phyloP scores from a whole-genome alignment of 2,113 vertebrate species.

The Procavia capensis region DNA sequence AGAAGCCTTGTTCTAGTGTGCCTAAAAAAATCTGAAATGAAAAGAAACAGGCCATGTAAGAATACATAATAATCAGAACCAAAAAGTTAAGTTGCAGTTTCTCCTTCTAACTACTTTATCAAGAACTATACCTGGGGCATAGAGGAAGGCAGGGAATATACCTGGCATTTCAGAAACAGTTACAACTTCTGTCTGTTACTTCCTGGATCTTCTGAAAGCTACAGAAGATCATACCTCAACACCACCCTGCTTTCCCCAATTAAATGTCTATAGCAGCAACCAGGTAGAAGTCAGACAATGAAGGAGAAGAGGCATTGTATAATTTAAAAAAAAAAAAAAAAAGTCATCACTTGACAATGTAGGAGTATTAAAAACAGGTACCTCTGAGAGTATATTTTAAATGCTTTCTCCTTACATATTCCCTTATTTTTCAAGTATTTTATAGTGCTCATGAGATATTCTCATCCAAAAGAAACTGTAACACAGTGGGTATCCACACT shows the following conservation, averaged over 20 bases:
- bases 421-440: constrained; percentile 23
- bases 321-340: no score
- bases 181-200: not conserved
- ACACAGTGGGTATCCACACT: not conserved
- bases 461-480: not conserved
- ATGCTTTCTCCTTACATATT: not conserved
- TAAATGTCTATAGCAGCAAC: not conserved
- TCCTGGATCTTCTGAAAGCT: constrained; percentile 6
- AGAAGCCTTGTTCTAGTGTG: not conserved
- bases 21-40: not conserved
- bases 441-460: not conserved
- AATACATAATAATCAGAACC: not conserved
- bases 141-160: not conserved
- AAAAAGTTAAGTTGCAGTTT: not conserved
- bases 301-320: not conserved
- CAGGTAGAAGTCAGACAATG: not conserved
- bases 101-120: not conserved
- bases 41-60: not conserved
- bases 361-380: not conserved
- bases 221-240: not conserved
- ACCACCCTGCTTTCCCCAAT: not conserved
- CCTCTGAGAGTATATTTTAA: not conserved
- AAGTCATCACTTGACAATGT: not conserved
- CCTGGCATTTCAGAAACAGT: not conserved
- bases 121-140: not conserved